phyloP scores from a whole-genome alignment of 2,888 invertebrate genomes.

The Mesoligia furuncula region DNA sequence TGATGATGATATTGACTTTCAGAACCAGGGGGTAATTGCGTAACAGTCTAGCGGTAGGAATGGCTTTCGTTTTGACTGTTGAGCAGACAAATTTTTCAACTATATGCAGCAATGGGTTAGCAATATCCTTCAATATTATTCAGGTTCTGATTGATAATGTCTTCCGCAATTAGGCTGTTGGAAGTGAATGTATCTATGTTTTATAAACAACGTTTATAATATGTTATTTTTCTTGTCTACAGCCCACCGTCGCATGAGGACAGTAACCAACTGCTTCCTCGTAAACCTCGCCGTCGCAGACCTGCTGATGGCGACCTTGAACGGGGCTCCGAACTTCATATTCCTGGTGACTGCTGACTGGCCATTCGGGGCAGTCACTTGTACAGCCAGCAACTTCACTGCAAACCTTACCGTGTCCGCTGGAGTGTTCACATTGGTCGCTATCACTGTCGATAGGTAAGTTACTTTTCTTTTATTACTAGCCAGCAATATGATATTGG shows the following conservation, averaged over 20 bases:
- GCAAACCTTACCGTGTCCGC: constrained; percentile 97
- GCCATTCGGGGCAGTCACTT: constrained; percentile 96
- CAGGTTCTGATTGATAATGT: too few species aligned
- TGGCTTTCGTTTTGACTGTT: too few species aligned
- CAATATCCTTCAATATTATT: too few species aligned
- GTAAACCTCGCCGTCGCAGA: constrained; percentile 97
- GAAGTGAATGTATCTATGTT: too few species aligned
- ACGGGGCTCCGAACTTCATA: constrained; percentile 96
- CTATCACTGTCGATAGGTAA: constrained; percentile 98
- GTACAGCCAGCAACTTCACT: constrained; percentile 96
- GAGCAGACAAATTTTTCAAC: too few species aligned
- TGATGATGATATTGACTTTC: too few species aligned
- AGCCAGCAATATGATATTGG: too few species aligned
- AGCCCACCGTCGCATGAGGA: constrained; percentile 96
- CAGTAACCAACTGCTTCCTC: constrained; percentile 97
- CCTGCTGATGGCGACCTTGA: constrained; percentile 95
- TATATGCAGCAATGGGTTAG: too few species aligned
- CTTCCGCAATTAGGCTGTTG: too few species aligned
- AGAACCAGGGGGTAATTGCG: background rate
- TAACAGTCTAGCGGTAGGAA: too few species aligned
- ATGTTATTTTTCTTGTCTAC: constrained; percentile 63
- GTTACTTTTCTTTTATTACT: constrained; percentile 26
- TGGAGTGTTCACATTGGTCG: constrained; percentile 97
- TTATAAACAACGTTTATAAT: background rate
- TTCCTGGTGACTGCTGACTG: constrained; percentile 96